phyloP scores from a whole-genome alignment of 2,797 vertebrate genomes.

The Graptemys geographica region DNA sequence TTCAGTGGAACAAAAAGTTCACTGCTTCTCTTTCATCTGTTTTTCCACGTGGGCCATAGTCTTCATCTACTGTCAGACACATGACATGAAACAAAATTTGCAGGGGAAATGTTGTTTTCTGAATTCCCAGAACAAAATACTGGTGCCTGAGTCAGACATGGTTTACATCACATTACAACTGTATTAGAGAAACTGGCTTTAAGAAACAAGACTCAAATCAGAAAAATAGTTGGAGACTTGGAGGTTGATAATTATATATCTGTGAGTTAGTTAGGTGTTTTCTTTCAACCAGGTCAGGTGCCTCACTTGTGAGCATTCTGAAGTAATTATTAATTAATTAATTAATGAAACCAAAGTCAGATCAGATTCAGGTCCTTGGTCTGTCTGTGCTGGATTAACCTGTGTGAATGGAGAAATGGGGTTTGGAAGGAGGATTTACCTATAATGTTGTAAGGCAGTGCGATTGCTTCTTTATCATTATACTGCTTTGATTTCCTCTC shows the following conservation, averaged over 20 bases:
- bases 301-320: neutral
- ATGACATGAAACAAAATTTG: neutral
- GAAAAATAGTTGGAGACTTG: neutral
- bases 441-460: neutral
- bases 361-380: neutral
- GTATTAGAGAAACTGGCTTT: neutral
- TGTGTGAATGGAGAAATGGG: neutral
- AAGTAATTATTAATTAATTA: neutral
- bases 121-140: neutral
- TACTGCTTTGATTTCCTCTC: neutral
- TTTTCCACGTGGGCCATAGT: neutral
- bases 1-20: constrained; percentile 24
- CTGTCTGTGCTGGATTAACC: neutral
- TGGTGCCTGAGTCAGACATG: neutral
- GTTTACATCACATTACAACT: neutral
- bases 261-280: neutral
- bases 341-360: neutral
- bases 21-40: constrained; percentile 25
- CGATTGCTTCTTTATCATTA: neutral
- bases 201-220: neutral
- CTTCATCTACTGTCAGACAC: neutral
- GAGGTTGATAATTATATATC: neutral
- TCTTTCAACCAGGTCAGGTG: neutral
- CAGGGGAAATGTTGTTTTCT: neutral
- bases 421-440: neutral